Conservation (phyloP, 2,797 vertebrate species). For the Galagoides demidoff region DNA sequence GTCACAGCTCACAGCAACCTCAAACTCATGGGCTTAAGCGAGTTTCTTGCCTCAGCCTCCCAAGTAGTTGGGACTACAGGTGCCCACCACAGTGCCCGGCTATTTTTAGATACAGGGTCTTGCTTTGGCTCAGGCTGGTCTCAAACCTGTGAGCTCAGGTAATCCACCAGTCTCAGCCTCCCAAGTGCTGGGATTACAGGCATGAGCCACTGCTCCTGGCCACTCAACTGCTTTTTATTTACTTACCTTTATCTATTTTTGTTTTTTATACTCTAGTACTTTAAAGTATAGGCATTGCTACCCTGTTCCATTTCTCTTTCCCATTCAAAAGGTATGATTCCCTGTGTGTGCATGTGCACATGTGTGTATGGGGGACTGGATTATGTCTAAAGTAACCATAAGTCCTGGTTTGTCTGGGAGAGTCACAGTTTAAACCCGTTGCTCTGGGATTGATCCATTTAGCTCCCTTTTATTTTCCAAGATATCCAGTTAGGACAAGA, state of each 20-base stretch:
- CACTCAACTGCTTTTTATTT: not conserved
- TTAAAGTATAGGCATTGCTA: not conserved
- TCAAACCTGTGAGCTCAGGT: no score
- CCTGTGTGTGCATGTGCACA: not conserved
- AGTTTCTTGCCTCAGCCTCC: no score
- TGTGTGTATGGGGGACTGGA: not conserved
- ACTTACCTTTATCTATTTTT: not conserved
- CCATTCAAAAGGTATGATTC: not conserved
- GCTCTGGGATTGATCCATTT: not conserved
- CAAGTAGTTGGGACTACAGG: no score
- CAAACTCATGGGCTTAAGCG: no score
- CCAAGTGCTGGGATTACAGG: no score
- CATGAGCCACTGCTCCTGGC: no score
- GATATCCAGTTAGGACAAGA: not conserved
- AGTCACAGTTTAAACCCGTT: not conserved
- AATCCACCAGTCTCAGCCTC: no score
- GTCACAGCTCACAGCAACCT: no score
- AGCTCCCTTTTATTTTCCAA: conserved; percentile 5
- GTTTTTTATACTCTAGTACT: not conserved
- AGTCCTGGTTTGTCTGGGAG: not conserved
- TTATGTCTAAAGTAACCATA: not conserved
- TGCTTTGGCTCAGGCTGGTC: no score
- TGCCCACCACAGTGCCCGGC: no score
- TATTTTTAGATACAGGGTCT: no score
- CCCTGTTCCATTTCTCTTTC: conserved; percentile 24